Evolutionary conservation across 2,113 vertebrate genomes (phyloP).

Genomic region (Callopanchax toddi): DNA sequence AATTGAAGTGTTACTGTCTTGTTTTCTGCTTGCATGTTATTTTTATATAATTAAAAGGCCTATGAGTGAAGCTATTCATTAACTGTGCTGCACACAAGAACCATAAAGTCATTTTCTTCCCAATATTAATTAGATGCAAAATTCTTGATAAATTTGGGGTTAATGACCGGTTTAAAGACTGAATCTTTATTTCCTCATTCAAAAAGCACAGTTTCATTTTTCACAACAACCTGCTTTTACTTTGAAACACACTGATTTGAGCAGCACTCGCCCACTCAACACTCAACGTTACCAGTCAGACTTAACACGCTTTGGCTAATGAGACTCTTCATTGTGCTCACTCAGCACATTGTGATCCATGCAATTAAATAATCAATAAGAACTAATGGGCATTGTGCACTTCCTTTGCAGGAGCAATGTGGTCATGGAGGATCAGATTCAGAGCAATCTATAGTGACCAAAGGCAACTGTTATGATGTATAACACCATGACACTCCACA

Average conservation of each 20-base stretch:
- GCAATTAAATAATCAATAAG: constrained; percentile 54
- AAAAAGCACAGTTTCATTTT: background rate
- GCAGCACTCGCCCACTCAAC: constrained; percentile 1
- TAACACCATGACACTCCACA: background rate
- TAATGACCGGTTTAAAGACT: background rate
- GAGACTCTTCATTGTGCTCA: constrained; percentile 32
- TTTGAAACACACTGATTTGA: constrained; percentile 11
- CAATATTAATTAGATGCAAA: background rate
- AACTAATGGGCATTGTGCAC: constrained; percentile 9
- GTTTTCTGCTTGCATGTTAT: background rate
- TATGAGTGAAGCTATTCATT: background rate
- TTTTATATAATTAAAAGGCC: background rate
- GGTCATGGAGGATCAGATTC: background rate
- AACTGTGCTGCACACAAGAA: background rate
- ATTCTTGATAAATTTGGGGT: background rate
- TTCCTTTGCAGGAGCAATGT: constrained; percentile 14
- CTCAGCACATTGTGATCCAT: constrained; percentile 33
- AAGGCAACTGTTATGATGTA: background rate
- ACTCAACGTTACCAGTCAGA: constrained; percentile 7
- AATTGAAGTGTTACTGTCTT: background rate
- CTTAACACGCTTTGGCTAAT: constrained; percentile 27
- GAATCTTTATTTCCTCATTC: background rate
- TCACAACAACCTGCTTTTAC: constrained; percentile 12
- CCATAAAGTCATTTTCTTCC: background rate
- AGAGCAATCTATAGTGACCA: constrained; percentile 10